phyloP scores from a whole-genome alignment of 2,113 vertebrate genomes.

The Zapus hudsonius region DNA sequence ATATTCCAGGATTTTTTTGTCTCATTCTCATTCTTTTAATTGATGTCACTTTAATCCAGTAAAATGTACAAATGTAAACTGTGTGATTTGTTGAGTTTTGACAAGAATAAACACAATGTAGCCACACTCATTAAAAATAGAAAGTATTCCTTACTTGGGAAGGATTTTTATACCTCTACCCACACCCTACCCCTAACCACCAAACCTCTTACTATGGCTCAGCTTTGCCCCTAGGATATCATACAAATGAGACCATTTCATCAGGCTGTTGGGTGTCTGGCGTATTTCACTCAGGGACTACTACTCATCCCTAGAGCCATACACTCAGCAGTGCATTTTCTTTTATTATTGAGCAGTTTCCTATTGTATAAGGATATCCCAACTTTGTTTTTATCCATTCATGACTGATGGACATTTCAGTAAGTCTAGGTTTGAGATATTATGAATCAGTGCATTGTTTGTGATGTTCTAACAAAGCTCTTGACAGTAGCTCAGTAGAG shows the following conservation, averaged over 20 bases:
- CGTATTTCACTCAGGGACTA: not conserved
- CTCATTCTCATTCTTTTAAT: not conserved
- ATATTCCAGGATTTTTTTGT: not conserved
- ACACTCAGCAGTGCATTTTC: not conserved
- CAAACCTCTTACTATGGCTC: not conserved
- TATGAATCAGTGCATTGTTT: not conserved
- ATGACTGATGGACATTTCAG: not conserved
- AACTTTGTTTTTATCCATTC: not conserved
- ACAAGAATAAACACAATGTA: not conserved
- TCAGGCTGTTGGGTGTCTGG: too few relatives aligned
- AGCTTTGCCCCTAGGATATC: not conserved
- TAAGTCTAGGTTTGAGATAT: not conserved
- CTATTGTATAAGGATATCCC: not conserved
- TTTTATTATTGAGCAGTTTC: not conserved
- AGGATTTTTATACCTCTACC: too few relatives aligned
- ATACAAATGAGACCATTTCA: not conserved
- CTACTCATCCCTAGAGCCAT: too few relatives aligned
- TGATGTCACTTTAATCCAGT: not conserved
- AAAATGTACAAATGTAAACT: not conserved
- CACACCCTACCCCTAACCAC: fast-evolving
- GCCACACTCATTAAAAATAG: not conserved
- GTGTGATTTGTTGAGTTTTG: not conserved
- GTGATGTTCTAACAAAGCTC: not conserved
- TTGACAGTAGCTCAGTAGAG: not conserved
- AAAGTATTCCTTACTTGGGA: not conserved